Percentiles rank a stretch among this genome's conserved stretches.
phyloP scores from a whole-genome alignment of 2,888 invertebrate species.

The Drosophila quinaria region DNA sequence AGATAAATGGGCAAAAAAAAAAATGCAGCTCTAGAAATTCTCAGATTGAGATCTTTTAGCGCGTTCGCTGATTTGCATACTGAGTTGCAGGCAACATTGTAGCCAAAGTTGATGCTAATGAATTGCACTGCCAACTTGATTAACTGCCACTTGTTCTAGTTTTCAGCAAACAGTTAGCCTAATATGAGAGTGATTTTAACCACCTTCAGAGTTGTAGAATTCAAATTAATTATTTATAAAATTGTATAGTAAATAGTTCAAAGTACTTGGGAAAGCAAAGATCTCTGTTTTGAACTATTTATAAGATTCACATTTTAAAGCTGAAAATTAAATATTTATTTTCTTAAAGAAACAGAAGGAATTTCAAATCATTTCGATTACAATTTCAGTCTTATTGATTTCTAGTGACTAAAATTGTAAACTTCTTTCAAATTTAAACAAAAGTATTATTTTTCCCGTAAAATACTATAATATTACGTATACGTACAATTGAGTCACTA shows the following conservation, averaged over 20 bases:
- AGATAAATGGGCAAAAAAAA: slow-evolving; percentile 28
- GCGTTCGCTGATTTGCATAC: slow-evolving; percentile 55
- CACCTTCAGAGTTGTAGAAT: background rate
- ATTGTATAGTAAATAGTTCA: background rate
- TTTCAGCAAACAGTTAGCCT: background rate
- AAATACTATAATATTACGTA: background rate
- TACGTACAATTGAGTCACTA: background rate
- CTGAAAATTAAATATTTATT: no score
- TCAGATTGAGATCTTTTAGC: slow-evolving; percentile 49
- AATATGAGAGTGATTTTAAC: background rate
- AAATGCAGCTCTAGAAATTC: slow-evolving; percentile 43
- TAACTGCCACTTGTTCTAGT: slow-evolving; percentile 29
- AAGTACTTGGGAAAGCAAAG: no score
- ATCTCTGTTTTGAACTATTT: no score
- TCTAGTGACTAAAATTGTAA: no score
- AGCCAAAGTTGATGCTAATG: slow-evolving; percentile 40
- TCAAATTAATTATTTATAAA: no score
- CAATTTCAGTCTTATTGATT: no score
- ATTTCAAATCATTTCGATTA: no score
- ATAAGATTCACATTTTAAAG: no score
- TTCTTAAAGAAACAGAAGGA: no score
- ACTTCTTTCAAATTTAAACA: no score
- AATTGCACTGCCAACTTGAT: slow-evolving; percentile 23
- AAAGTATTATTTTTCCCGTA: no score
- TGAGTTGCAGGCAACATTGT: slow-evolving; percentile 54